Percentiles rank a stretch among this genome's conserved stretches.
phyloP scores from a whole-genome alignment of 1,140 invertebrate species.

The Drosophila lini region DNA sequence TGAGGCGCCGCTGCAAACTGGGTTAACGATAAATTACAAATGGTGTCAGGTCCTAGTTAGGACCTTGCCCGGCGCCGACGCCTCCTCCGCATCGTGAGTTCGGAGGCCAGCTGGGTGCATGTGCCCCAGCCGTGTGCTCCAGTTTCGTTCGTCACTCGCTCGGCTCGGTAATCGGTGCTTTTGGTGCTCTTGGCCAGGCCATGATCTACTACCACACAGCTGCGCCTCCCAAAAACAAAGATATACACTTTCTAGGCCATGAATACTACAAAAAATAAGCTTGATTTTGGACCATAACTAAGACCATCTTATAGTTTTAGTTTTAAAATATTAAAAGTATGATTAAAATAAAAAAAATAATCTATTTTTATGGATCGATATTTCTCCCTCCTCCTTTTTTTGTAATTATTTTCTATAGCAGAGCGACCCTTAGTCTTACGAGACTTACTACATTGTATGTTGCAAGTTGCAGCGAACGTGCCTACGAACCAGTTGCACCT shows the following conservation, averaged over 20 bases:
- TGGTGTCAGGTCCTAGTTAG: slow-evolving; percentile 75
- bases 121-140: slow-evolving; percentile 59
- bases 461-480: slow-evolving; percentile 46
- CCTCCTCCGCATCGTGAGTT: not conserved
- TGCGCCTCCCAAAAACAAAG: slow-evolving; percentile 25
- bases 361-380: not conserved
- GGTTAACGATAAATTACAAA: slow-evolving; percentile 80
- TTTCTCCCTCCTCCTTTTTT: no score
- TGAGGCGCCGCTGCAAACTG: slow-evolving; percentile 53
- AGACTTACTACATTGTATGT: slow-evolving; percentile 34
- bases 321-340: no score
- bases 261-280: no score
- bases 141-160: slow-evolving; percentile 46
- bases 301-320: no score
- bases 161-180: slow-evolving; percentile 22
- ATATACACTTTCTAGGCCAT: not conserved
- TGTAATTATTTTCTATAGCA: not conserved
- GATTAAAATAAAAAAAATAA: no score
- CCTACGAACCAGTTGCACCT: slow-evolving; percentile 60
- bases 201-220: slow-evolving; percentile 77
- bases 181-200: slow-evolving; percentile 58
- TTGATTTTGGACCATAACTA: not conserved
- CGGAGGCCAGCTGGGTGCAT: slow-evolving; percentile 66
- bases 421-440: not conserved
- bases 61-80: slow-evolving; percentile 28